Conservation (phyloP, 2,113 vertebrate genomes). For the Tamias sibiricus region DNA sequence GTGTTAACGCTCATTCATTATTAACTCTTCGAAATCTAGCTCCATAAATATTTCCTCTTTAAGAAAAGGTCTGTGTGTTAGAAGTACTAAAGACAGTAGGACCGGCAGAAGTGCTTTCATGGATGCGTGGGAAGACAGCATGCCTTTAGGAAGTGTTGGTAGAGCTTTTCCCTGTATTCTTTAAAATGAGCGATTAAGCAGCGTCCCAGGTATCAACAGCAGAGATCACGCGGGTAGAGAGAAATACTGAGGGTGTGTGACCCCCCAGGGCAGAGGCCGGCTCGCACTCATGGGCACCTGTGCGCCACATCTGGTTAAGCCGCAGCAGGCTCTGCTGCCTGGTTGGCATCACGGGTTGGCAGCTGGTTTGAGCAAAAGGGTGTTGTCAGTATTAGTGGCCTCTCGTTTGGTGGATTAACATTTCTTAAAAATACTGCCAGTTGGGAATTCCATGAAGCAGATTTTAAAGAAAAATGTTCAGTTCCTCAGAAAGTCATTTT, state of each 20-base stretch:
- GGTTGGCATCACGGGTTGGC: neutral
- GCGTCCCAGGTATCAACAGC: neutral
- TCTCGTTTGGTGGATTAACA: neutral
- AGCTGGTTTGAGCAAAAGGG: neutral
- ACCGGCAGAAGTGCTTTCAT: constrained; percentile 12
- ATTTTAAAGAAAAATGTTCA: constrained; percentile 47
- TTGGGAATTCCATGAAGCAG: constrained; percentile 57
- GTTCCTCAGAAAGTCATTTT: constrained; percentile 57
- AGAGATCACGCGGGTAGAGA: neutral
- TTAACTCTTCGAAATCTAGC: neutral
- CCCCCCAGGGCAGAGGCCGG: no score
- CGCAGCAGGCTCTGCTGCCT: no score
- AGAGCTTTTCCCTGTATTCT: neutral
- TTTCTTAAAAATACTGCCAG: constrained; percentile 37
- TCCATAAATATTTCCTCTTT: neutral
- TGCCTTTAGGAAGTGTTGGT: neutral
- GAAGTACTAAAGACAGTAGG: neutral
- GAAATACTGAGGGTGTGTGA: neutral
- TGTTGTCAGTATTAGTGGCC: neutral
- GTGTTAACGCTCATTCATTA: neutral
- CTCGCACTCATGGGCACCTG: no score
- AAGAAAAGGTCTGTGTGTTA: neutral
- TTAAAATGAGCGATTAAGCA: neutral
- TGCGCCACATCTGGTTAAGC: no score
- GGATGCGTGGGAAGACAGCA: neutral